These are phyloP conservation scores for Neuroterus valhalla DNA, from an alignment of 1,140 invertebrate genomes.

Conservation along the genomic window DNA sequence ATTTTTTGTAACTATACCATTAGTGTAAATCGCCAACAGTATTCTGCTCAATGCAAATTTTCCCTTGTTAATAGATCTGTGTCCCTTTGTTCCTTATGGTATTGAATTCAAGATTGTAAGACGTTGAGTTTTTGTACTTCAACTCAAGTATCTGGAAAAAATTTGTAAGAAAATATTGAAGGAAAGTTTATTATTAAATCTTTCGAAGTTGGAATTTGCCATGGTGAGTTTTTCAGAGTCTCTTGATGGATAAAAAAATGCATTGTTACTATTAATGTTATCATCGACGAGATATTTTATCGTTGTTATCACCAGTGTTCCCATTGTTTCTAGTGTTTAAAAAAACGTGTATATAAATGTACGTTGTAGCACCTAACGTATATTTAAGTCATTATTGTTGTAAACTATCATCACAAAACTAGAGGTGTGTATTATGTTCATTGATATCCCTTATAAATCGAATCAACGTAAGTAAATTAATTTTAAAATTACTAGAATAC, in stretches of 20 bases:
- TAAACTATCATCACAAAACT: neutral
- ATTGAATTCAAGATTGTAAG: neutral
- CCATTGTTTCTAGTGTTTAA: constrained; percentile 5
- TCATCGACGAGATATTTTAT: constrained; percentile 26
- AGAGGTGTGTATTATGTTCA: neutral
- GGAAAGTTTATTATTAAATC: neutral
- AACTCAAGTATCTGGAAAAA: neutral
- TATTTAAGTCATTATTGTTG: constrained; percentile 23
- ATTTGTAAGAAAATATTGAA: neutral
- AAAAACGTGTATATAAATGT: constrained; percentile 20
- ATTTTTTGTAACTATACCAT: constrained; percentile 18
- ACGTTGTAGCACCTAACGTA: constrained; percentile 1
- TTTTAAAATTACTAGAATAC: neutral
- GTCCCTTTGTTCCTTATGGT: neutral
- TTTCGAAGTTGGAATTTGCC: neutral
- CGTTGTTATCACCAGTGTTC: constrained; percentile 24
- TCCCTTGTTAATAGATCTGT: neutral
- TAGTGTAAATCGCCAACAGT: constrained; percentile 19
- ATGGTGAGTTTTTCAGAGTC: neutral
- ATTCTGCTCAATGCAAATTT: constrained; percentile 20
- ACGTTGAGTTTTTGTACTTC: neutral
- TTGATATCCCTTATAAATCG: neutral
- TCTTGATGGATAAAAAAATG: constrained; percentile 9
- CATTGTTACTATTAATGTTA: constrained; percentile 20
- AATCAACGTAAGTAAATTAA: neutral